These are phyloP conservation scores for Zapus hudsonius DNA, from an alignment of 2,113 vertebrate genomes.

Conservation along the genomic window DNA sequence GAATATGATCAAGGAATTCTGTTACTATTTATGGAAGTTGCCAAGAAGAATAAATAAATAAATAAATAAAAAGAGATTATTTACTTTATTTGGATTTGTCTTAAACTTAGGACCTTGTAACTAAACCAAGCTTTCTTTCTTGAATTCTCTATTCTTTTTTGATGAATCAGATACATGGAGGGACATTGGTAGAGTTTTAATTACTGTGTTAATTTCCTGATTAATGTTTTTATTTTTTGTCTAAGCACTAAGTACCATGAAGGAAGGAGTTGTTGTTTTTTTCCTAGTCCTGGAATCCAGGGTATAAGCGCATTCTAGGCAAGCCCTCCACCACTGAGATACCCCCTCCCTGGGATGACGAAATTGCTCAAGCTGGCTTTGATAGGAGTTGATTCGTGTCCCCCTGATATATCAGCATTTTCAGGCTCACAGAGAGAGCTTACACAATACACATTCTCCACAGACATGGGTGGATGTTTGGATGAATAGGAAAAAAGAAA, in stretches of 20 bases:
- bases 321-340: background rate
- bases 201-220: background rate
- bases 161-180: background rate
- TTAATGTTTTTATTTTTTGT: background rate
- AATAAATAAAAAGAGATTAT: too few species aligned
- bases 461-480: background rate
- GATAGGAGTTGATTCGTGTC: background rate
- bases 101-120: background rate
- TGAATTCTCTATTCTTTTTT: conserved; percentile 1
- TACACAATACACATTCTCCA: background rate
- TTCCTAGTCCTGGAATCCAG: background rate
- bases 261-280: background rate
- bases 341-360: too few species aligned
- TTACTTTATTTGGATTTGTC: background rate
- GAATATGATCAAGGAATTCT: too few species aligned
- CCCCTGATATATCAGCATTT: background rate
- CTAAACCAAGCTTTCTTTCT: background rate
- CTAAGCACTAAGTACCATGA: background rate
- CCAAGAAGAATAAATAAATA: too few species aligned
- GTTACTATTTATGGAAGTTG: too few species aligned
- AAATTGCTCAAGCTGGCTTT: background rate
- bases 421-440: background rate
- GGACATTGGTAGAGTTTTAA: background rate
- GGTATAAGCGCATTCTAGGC: background rate
- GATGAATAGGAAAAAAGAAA: conserved; percentile 10